These are phyloP conservation scores for Steinernema carpocapsae DNA, from an alignment of 2,888 invertebrate species.

Conservation along the genomic window DNA sequence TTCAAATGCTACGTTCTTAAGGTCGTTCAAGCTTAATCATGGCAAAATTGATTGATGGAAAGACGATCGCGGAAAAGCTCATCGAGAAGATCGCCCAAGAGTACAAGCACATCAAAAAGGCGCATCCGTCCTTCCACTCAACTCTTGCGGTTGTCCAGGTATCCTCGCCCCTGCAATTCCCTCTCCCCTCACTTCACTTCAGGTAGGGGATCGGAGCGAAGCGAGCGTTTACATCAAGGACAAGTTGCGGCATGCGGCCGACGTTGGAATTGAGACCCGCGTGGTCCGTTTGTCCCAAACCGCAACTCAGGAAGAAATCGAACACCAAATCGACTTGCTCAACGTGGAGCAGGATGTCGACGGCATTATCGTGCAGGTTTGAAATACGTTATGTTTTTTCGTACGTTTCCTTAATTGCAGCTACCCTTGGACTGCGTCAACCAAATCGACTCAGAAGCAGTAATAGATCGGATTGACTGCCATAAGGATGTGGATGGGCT, in stretches of 20 bases:
- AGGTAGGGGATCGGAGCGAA: constrained; percentile 94
- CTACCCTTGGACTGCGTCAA: constrained; percentile 84
- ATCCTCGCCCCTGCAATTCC: constrained; percentile 11
- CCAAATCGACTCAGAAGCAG: constrained; percentile 84
- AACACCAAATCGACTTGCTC: constrained; percentile 75
- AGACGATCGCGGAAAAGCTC: constrained; percentile 73
- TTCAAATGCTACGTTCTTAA: not conserved
- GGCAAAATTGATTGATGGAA: constrained; percentile 66
- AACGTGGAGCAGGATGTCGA: constrained; percentile 81
- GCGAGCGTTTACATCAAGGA: constrained; percentile 97
- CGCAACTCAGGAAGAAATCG: constrained; percentile 77
- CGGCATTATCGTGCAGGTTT: constrained; percentile 69
- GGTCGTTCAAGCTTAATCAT: constrained; percentile 36
- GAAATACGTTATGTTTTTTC: not conserved
- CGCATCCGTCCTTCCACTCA: constrained; percentile 75
- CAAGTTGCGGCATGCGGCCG: constrained; percentile 88
- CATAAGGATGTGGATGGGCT: constrained; percentile 68
- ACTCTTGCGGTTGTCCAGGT: constrained; percentile 84
- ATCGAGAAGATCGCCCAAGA: constrained; percentile 76
- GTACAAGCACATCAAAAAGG: constrained; percentile 70
- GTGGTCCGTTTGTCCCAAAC: constrained; percentile 82
- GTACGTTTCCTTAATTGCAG: constrained; percentile 50
- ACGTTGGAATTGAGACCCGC: constrained; percentile 84
- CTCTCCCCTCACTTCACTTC: constrained; percentile 64
- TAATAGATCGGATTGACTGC: constrained; percentile 77